Evolutionary conservation across 1,140 invertebrate genomes (phyloP), one percentile per base, ranked within the genome.

Genomic region (Tetragnatha versicolor): DNA sequence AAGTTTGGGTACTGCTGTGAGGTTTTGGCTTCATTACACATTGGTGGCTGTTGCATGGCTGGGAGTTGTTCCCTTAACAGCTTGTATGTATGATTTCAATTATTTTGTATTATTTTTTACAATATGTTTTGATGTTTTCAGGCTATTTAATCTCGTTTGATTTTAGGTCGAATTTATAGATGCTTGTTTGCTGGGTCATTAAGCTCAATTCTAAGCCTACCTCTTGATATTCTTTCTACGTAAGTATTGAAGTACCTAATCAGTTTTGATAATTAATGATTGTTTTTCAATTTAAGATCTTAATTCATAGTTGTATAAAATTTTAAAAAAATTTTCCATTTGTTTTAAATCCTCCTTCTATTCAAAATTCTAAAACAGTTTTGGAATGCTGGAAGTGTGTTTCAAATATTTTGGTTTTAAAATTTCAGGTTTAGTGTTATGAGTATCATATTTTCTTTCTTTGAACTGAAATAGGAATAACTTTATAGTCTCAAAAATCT

Each of bases 21-120:
- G 95, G 84, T 97, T 96, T 86, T 98, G 97, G 96, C 87, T 98
- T 5, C 97, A 98, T 86, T 98, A 98, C 84, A 96, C 95, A 0
- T 84, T 99, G 7, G 97, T 99, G 6, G 96, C 95, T 17, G 87
- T 93, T 51, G 97, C 97, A n/a, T 99, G 98, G 98, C 89, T 99
- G 3, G 96, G 94, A n/a, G 88, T 98, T 45, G 97, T 99, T 25
- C 97, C 98, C 1, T 86, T 99, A 14, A 96, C 96, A 25, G 96
- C 97, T n/a, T 98, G 96, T 88, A 85, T 85, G 86, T 86, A 72
- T 53, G n/a, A 2, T 68, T 37, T 42, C 7, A 2, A 45, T 27
- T 51, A 27, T 80, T 69, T 79, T 53, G 17, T 51, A 47, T 27
- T 3, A 25, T 65, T 39, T 39, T 37, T n/a, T n/a, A n/a, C n/a